Evolutionary conservation across 2,888 invertebrate genomes (phyloP).

Genomic region (Cryptus viduatorius): DNA sequence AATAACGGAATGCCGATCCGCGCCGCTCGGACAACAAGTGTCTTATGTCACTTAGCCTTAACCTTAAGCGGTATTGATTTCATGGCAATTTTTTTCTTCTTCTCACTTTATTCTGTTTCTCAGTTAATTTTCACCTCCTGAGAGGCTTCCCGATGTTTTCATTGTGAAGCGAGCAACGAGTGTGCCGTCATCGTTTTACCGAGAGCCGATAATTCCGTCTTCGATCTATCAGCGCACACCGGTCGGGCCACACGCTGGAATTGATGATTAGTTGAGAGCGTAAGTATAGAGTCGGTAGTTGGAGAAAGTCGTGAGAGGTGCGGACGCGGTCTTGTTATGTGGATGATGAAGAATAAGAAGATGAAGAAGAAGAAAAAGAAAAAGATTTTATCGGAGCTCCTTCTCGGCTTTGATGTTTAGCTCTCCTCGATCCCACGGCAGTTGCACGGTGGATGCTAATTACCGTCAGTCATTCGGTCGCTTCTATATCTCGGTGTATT

Average conservation of each 20-base stretch:
- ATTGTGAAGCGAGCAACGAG: not conserved
- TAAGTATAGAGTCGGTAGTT: slow-evolving; percentile 45
- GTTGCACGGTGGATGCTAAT: slow-evolving; percentile 47
- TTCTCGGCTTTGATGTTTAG: slow-evolving; percentile 4
- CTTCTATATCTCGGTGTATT: slow-evolving; percentile 29
- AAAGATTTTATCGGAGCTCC: slow-evolving; percentile 49
- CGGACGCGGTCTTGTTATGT: slow-evolving; percentile 56
- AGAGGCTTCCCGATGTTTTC: slow-evolving; percentile 12
- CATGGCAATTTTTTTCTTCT: slow-evolving; percentile 45
- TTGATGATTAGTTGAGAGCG: slow-evolving; percentile 34
- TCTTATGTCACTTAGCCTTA: slow-evolving; percentile 62
- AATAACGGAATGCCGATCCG: slow-evolving; percentile 62
- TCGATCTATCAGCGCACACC: slow-evolving; percentile 16
- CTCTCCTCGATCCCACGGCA: slow-evolving; percentile 40
- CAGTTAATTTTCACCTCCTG: not conserved
- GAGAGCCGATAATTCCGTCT: slow-evolving; percentile 40
- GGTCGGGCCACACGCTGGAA: not conserved
- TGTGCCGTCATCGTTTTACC: slow-evolving; percentile 33
- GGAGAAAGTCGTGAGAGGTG: slow-evolving; percentile 55
- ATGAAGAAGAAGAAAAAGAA: slow-evolving; percentile 15
- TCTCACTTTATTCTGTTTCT: not conserved
- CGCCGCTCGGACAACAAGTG: slow-evolving; percentile 49
- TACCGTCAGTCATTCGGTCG: slow-evolving; percentile 46
- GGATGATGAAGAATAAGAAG: slow-evolving; percentile 27
- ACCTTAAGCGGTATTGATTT: slow-evolving; percentile 59